Conservation (phyloP, 2,797 vertebrate species). For the Dermochelys coriacea region DNA sequence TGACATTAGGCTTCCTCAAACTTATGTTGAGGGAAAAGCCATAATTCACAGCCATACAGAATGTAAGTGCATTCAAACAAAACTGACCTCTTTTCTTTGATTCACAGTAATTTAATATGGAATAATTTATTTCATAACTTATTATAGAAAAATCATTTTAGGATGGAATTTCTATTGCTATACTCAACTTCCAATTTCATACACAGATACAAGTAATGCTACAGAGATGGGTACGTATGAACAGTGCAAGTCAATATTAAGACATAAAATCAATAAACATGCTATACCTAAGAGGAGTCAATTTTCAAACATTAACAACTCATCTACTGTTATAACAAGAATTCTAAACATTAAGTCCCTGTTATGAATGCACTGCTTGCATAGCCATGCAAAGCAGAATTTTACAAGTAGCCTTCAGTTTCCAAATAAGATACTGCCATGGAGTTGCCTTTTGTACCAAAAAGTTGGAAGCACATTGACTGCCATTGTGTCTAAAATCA, state of each 20-base stretch:
- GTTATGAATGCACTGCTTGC: background rate
- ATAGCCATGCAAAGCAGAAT: accelerated
- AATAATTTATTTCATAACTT: background rate
- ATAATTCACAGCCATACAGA: background rate
- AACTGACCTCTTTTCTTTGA: background rate
- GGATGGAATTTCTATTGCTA: background rate
- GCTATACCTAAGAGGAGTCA: accelerated
- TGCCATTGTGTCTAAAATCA: background rate
- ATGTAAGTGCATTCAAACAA: background rate
- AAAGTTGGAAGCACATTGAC: accelerated
- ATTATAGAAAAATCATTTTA: background rate
- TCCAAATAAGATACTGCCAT: background rate
- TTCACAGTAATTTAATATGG: background rate
- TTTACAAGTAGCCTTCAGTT: background rate
- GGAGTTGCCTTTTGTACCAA: background rate
- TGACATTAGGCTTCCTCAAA: background rate
- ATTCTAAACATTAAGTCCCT: background rate
- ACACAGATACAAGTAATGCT: accelerated
- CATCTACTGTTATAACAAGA: background rate
- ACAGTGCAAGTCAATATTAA: accelerated
- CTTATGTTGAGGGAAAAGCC: background rate
- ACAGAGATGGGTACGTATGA: background rate
- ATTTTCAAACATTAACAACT: background rate
- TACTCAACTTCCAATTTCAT: background rate
- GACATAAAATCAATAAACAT: background rate